Conservation (phyloP, 2,797 vertebrate species). For the Eospalax fontanierii region DNA sequence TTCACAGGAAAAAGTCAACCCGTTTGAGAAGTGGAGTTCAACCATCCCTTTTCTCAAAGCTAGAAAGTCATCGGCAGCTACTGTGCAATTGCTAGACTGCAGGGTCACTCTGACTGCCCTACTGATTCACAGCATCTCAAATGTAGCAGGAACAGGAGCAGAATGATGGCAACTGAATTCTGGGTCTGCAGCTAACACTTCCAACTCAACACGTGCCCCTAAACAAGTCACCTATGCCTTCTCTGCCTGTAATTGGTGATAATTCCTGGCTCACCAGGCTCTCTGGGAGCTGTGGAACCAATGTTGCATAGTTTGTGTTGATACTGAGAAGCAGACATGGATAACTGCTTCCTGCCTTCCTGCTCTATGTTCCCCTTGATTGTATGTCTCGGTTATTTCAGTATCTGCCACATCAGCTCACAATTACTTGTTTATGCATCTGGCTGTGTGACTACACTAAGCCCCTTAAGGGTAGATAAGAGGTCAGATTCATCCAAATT, state of each 20-base stretch:
- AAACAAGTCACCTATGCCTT: neutral
- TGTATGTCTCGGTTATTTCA: neutral
- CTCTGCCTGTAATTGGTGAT: neutral
- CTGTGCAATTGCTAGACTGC: neutral
- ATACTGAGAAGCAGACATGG: neutral
- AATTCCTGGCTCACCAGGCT: neutral
- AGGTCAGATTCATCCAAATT: constrained; percentile 39
- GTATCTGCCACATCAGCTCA: neutral
- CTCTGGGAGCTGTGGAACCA: neutral
- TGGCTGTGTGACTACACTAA: neutral
- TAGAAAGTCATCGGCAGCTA: neutral
- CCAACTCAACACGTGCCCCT: neutral
- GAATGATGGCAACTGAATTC: neutral
- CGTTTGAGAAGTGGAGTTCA: neutral
- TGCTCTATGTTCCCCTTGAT: neutral
- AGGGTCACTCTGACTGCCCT: neutral
- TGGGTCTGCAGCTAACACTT: neutral
- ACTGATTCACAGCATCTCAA: neutral
- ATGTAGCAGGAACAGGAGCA: neutral
- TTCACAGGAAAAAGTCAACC: constrained; percentile 33
- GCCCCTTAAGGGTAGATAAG: neutral
- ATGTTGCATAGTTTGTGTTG: neutral
- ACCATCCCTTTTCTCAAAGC: neutral
- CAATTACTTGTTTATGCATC: neutral
- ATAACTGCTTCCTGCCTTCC: neutral